A percentile compares a stretch with the other conserved stretches of the same genome.
Evolutionary conservation across 2,113 vertebrate species (phyloP).

Genomic region (Myocastor coypus): DNA sequence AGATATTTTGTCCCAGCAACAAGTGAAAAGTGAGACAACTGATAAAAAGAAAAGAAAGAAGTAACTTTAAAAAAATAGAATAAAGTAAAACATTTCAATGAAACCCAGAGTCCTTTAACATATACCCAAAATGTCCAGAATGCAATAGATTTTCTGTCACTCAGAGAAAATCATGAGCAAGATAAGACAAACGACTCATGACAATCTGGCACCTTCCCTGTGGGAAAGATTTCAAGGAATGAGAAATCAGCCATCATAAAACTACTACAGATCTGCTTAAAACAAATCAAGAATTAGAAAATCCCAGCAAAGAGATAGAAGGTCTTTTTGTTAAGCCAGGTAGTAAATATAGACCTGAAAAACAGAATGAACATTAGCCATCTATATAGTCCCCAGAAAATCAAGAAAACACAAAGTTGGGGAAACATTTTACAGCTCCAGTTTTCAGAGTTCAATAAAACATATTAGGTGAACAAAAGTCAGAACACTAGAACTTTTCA

Average conservation of each 20-base stretch:
- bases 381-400: background rate
- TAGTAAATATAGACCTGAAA: background rate
- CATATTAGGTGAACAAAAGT: background rate
- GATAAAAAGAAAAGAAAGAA: background rate
- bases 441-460: background rate
- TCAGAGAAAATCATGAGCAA: background rate
- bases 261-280: background rate
- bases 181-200: background rate
- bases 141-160: background rate
- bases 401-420: background rate
- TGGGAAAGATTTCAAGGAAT: background rate
- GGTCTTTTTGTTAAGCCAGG: conserved; percentile 1
- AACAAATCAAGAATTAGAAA: conserved; percentile 13
- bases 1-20: too few species aligned
- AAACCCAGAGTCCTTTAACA: background rate
- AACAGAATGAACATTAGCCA: background rate
- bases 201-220: background rate
- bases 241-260: background rate
- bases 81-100: background rate
- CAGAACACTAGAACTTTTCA: background rate
- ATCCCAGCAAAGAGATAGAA: background rate
- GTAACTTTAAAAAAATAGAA: background rate
- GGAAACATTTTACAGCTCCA: background rate
- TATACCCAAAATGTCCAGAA: background rate
- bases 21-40: too few species aligned